Conservation (phyloP, 2,888 invertebrate species). For the Heteromurus nitidus region DNA sequence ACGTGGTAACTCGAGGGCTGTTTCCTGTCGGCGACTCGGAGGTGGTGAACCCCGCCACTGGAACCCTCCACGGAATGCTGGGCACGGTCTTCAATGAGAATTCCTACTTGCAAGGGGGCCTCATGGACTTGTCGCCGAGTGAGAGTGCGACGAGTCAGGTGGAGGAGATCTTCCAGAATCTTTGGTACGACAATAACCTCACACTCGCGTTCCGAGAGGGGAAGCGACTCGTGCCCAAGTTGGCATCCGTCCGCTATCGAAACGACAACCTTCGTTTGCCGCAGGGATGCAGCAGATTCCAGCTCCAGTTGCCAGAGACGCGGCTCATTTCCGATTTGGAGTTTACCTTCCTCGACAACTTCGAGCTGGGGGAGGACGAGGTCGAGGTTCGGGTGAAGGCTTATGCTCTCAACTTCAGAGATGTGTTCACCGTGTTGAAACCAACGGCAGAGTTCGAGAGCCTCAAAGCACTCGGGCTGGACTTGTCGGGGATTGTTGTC, state of each 20-base stretch:
- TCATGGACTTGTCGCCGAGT: background rate
- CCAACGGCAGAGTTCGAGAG: constrained; percentile 18
- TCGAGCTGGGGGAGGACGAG: constrained; percentile 1
- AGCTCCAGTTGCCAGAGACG: constrained; percentile 11
- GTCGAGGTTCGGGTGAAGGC: constrained; percentile 41
- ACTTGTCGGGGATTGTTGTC: constrained; percentile 78
- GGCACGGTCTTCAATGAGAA: constrained; percentile 38
- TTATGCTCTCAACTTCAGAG: constrained; percentile 44
- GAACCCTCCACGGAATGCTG: constrained; percentile 35
- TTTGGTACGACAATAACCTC: background rate
- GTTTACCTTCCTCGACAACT: constrained; percentile 10
- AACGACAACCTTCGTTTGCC: constrained; percentile 16
- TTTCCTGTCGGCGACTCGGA: constrained; percentile 12
- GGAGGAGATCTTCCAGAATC: constrained; percentile 17
- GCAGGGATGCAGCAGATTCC: constrained; percentile 8
- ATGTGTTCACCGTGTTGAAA: constrained; percentile 55
- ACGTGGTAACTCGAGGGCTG: constrained; percentile 22
- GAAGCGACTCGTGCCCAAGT: background rate
- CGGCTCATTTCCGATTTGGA: constrained; percentile 32
- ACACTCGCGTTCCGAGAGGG: background rate
- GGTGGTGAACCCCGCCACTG: constrained; percentile 6
- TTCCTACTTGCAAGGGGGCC: background rate
- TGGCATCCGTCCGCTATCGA: background rate
- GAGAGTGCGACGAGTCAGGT: background rate
- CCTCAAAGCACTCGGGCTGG: constrained; percentile 78